These are phyloP conservation scores for Tenebrio molitor DNA, from an alignment of 1,140 invertebrate genomes.

Conservation along the genomic window DNA sequence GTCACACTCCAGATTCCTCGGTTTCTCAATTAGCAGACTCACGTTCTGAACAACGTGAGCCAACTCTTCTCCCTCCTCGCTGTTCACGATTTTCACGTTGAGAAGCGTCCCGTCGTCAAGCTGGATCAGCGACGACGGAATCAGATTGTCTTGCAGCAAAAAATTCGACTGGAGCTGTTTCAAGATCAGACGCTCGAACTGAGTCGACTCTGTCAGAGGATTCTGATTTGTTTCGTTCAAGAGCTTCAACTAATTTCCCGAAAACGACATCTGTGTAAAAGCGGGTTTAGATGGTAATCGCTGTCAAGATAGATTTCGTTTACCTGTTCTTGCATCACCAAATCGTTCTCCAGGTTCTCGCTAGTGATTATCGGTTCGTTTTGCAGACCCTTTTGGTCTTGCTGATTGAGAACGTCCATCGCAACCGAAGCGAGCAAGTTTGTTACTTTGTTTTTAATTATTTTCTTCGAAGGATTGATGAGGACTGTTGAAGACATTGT, in stretches of 20 bases:
- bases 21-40: conserved; percentile 14
- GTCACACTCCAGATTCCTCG: conserved; percentile 57
- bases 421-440: conserved; percentile 32
- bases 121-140: conserved; percentile 34
- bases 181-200: conserved; percentile 18
- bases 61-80: not conserved
- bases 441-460: conserved; percentile 44
- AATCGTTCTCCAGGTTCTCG: not conserved
- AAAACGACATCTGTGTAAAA: not conserved
- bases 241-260: not conserved
- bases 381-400: not conserved
- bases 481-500: no score
- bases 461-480: conserved; percentile 23
- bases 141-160: conserved; percentile 25
- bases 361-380: not conserved
- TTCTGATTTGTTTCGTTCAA: conserved; percentile 3
- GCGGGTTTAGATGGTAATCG: not conserved
- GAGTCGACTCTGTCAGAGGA: conserved; percentile 3
- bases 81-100: conserved; percentile 35
- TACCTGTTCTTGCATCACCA: conserved; percentile 12
- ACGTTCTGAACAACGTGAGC: not conserved
- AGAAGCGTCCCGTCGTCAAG: conserved; percentile 38
- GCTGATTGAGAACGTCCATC: conserved; percentile 6
- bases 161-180: conserved; percentile 45
- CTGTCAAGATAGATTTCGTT: not conserved